Evolutionary conservation across 1,140 invertebrate genomes (phyloP), one percentile per base, ranked within the genome.

Genomic region (Eurytemora carolleeae): DNA sequence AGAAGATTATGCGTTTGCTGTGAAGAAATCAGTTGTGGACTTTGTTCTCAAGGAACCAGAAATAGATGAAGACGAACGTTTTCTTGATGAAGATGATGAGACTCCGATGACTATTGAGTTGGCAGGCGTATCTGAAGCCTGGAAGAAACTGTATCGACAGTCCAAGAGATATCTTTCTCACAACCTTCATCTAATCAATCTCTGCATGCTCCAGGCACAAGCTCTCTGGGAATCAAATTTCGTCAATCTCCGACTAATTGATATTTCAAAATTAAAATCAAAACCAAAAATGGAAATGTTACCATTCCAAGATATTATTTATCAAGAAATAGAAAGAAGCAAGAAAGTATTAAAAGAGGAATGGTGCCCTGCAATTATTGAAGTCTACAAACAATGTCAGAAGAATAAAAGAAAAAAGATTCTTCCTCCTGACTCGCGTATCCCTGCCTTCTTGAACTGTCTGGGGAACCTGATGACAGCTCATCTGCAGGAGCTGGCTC

Each of bases 1-100:
- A 67, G 80, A 85, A 64, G 83, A 89, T 67, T 93, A 87, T 71
- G 77, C 84, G 66, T 77, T 84, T 65, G 83, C 81, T 66, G 83
- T 91, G 63, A 93, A 92, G 69, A 91, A 88, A 71, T 83, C 87
- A 0, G 79, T 87, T 2, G 79, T 88, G 1, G 87, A 93, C 74
- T 93, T 87, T 72, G 86, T 90, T 1, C 68, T 31, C 71, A 72
- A 63, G 65, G 70, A 62, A 22, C 60, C 60, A 22, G 60, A 62
- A 62, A 62, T 62, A 19, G 60, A 62, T 56, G 60, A 55, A 18
- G 60, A 62, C 25, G 60, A 62, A 21, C 3, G 60, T 2, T 62
- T 62, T 31, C 21, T 62, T 19, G 18, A 20, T 12, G 54, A n/a
- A 71, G 74, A 77, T 64, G 71, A 71, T 65, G 72, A 74, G 63